Evolutionary conservation across 1,140 invertebrate genomes (phyloP), one percentile per base, ranked within the genome.

Genomic region (Drosophila baimaii): DNA sequence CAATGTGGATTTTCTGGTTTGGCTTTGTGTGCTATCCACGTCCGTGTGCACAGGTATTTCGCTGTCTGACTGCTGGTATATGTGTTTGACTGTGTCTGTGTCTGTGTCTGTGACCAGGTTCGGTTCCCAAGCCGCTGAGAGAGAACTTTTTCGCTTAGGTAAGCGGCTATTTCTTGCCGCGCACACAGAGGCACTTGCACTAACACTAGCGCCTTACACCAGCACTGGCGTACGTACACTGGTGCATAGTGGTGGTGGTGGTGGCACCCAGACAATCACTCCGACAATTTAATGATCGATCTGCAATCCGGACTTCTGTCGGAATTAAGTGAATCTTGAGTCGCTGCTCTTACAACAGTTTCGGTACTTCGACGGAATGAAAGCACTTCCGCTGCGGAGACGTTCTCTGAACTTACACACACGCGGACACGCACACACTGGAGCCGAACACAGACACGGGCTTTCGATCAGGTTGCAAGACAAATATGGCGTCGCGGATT

Each of bases 1-100:
- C 81, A 91, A 88, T 88, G 90, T 90, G 76, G 90, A 90, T 78
- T 88, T 91, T 91, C 90, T 91, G 86, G 90, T 91, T 91, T 91
- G 57, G 76, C 79, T 91, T 90, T 91, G 64, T 90, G 39, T 90
- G 77, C 83, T 76, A 74, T 70, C 76, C 65, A 74, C 70, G 80
- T 83, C 46, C 69, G 57, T 71, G 56, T 47, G 44, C 33, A 69
- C 49, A 59, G 27, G 62, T 64, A 56, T 68, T 39, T 58, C 41
- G 27, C 21, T 39, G 37, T 70, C 43, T 39, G 44, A 39, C 46
- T 65, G 39, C 29, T 25, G 35, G 19, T 65, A 21, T 70, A 37
- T 81, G 9, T 35, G 35, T 54, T 27, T 55, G 27, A 59, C 49
- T 76, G 52, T 65, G 54, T 76, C 33, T 66, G 29, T 44, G 56